Evolutionary conservation across 1,140 invertebrate species (phyloP), one percentile per base, ranked within the genome.

Genomic region (Euwallacea similis): DNA sequence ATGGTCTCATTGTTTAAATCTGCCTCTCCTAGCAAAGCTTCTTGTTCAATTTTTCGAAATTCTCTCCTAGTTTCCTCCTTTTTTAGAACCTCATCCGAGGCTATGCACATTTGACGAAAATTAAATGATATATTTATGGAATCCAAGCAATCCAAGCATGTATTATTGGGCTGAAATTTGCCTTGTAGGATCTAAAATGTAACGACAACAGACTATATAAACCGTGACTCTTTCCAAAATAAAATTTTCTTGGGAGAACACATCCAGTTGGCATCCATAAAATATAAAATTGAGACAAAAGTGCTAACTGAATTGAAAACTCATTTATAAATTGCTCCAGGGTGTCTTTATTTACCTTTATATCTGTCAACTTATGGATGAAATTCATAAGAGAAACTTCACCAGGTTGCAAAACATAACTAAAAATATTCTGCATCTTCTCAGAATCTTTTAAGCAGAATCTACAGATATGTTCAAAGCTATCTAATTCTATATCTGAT

Each of bases 111-210:
- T 15, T 75, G 63, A 6, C 46, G 11, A 59, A 78, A 78, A 46
- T 47, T 54, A 65, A 61, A 75, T 7, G 69, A 59, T 16, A 66
- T 13, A 46, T 64, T 68, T 11, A 78, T 13, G 43, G 44, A 59
- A n/a, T 73, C 43, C n/a, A 69, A 63, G 65, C 77, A 78, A 16
- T 50, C 41, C 11, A 46, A 9, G 50, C 77, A 78, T n/a, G 76
- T 55, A 50, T 72, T 65, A 43, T 67, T 66, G 16, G 77, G 73
- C 11, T 76, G 54, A 53, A 66, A 74, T 42, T 78, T 75, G 3
- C 59, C 63, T 72, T 73, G 63, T 33, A 47, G 42, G 42, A 78
- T 63, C 76, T 77, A 69, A 47, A 72, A 73, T 33, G 21, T 33
- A 33, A 33, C 4, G 21, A 4, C 21, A 33, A 33, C 21, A 33